Base-by-base conservation (phyloP, 2,797 vertebrate genomes). In the Lutjanus argentimaculatus region DNA sequence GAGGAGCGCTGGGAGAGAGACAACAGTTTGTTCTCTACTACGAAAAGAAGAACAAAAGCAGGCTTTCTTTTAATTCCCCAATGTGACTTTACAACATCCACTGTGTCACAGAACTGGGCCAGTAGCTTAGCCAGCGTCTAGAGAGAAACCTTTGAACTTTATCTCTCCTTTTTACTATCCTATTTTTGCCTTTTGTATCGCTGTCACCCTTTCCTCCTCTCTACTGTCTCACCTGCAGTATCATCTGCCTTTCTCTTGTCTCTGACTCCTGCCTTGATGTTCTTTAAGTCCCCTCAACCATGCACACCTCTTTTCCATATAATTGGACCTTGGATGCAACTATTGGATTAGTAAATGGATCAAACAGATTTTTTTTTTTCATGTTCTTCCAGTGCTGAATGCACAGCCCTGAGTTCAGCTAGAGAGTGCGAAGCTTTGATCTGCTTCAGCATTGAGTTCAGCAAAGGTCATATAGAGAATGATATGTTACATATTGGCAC, bases 21-120 rank as follows among this genome's bases (percentile, higher is more conserved):
- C 61, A 81, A 42, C 51, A 48, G 80, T 88, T 86, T 89, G 80
- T 86, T 86, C 77, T 83, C 42, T 45, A 59, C 48, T 58, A 56
- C 42, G 30, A 75, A 77, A 64, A 72, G 16, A 40, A 65, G 58
- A 87, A 79, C 55, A 84, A 65, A 80, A 53, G 55, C 48, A 25
- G 53, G 80, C 40, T 48, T 84, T 74, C 48, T 81, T 79, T 84
- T 79, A 83, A 88, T 90, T 85, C 87, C 82, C 88, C 69, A 45
- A 48, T 63, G 85, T 82, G 72, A 87, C 76, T 88, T 88, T 82
- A 83, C 69, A 87, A 67, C 78, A 79, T 74, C 53, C 43, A 22
- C 58, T 56, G 67, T 87, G 75, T 86, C 69, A 59, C 70, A 83
- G 79, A 90, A 83, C 56, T 88, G 76, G 80, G 84, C 65, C 75